Conservation (phyloP, 2,797 vertebrate genomes). For the Poeciliopsis paucimaculata region DNA sequence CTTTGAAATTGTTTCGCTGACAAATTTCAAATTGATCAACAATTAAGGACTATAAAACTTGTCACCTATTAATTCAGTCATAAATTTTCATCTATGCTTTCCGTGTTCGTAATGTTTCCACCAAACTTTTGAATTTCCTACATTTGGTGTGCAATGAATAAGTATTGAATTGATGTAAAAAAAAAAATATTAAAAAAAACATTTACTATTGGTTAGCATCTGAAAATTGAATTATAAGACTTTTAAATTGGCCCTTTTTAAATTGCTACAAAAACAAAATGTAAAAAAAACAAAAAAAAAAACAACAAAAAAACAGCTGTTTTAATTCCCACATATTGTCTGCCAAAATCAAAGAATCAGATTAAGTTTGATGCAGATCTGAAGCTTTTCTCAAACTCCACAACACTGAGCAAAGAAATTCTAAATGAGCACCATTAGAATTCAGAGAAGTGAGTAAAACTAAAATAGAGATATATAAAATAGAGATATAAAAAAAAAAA, state of each 20-base stretch:
- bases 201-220: background rate
- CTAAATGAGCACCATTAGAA: background rate
- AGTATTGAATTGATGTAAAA: too few species aligned
- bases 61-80: slow-evolving; percentile 25
- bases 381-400: background rate
- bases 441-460: slow-evolving; percentile 10
- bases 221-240: background rate
- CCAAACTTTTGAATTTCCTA: background rate
- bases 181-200: background rate
- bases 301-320: background rate
- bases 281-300: background rate
- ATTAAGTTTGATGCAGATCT: background rate
- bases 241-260: background rate
- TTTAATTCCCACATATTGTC: background rate
- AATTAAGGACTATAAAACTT: slow-evolving; percentile 20
- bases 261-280: background rate
- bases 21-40: slow-evolving; percentile 31
- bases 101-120: slow-evolving; percentile 9
- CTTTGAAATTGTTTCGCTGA: slow-evolving; percentile 49
- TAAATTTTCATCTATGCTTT: slow-evolving; percentile 35
- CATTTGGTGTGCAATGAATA: background rate
- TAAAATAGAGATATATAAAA: background rate
- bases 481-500: slow-evolving; percentile 14
- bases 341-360: background rate
- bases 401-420: background rate